Conservation (phyloP, 2,797 vertebrate genomes). For the Arrhamphus sclerolepis region DNA sequence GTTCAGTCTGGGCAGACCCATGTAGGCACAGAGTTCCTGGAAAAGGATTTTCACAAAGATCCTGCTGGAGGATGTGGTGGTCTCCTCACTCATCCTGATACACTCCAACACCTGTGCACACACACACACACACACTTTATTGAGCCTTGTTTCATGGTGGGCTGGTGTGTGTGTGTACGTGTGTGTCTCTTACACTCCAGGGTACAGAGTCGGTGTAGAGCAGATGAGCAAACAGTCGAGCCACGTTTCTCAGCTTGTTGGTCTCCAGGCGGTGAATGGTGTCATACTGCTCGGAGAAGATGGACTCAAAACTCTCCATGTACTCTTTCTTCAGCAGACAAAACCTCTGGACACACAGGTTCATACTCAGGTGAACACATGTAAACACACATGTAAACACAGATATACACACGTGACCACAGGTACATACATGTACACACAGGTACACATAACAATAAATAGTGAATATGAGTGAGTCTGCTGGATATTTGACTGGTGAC, state of each 20-base stretch:
- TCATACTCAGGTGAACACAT: no score
- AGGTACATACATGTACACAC: conserved; percentile 79
- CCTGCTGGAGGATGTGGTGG: conserved; percentile 96
- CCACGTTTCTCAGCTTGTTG: conserved; percentile 97
- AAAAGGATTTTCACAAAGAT: conserved; percentile 99
- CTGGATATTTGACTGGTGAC: no score
- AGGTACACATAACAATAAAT: neutral
- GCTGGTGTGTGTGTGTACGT: neutral
- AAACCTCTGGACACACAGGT: conserved; percentile 86
- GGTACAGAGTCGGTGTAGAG: conserved; percentile 96
- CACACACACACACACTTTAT: conserved; percentile 25
- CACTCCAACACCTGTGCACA: conserved; percentile 90
- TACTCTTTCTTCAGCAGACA: conserved; percentile 98
- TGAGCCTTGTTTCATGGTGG: no score
- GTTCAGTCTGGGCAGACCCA: conserved; percentile 96
- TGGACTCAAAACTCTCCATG: conserved; percentile 96
- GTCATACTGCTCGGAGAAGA: conserved; percentile 96
- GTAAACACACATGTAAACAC: conserved; percentile 9
- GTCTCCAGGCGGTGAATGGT: conserved; percentile 98
- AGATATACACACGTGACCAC: conserved; percentile 36
- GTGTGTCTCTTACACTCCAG: conserved; percentile 89
- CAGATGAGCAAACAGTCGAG: conserved; percentile 96
- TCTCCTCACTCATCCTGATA: conserved; percentile 94
- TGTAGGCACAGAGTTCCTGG: conserved; percentile 97
- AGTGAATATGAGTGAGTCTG: no score